Evolutionary conservation across 1,140 invertebrate genomes (phyloP).

Genomic region (Nasonia longicornis): DNA sequence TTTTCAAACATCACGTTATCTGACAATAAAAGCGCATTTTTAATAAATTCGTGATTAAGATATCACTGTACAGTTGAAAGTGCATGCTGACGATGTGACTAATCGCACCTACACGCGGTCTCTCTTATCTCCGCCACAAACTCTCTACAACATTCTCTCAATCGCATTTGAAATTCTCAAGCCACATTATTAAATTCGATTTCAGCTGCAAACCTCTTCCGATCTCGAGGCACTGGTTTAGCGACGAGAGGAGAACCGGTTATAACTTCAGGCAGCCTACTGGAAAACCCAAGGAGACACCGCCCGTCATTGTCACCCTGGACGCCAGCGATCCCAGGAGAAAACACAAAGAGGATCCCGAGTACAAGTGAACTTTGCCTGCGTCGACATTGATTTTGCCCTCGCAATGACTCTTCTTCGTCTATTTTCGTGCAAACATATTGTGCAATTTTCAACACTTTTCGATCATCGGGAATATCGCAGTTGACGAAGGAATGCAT

Average conservation of each 20-base stretch:
- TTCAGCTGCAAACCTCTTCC: slow-evolving; percentile 50
- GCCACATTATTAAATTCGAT: slow-evolving; percentile 34
- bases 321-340: slow-evolving; percentile 51
- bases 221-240: slow-evolving; percentile 48
- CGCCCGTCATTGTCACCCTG: slow-evolving; percentile 51
- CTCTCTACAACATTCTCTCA: neutral
- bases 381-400: neutral
- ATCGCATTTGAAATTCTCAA: slow-evolving; percentile 27
- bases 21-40: too few species aligned
- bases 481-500: neutral
- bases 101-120: neutral
- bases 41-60: too few species aligned
- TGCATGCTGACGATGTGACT: slow-evolving; percentile 8
- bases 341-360: slow-evolving; percentile 53
- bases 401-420: neutral
- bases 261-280: slow-evolving; percentile 46
- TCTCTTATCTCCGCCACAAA: neutral
- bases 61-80: neutral
- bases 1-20: neutral
- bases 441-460: neutral
- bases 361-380: slow-evolving; percentile 37
- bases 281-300: slow-evolving; percentile 46
- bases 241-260: slow-evolving; percentile 47
- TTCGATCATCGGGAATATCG: neutral
- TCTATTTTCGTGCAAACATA: neutral